Base-by-base conservation (phyloP, 2,797 vertebrate species). In the Hyperoplus immaculatus region DNA sequence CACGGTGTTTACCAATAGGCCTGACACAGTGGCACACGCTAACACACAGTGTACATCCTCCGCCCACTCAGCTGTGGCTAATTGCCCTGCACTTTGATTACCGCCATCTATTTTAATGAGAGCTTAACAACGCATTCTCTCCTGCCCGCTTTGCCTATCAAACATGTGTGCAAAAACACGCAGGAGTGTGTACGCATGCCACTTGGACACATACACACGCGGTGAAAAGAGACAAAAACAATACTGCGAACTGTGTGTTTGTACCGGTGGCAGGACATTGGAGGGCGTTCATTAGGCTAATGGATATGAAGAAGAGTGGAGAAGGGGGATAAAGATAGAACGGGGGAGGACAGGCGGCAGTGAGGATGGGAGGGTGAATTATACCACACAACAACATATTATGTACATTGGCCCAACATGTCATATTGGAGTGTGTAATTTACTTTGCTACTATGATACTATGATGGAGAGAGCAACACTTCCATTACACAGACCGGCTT, bases 51-150 rank as follows among this genome's bases (percentile, higher is more conserved):
- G 63, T 73, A 80, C 82, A 81, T 82, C 85, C 85, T 82, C 80
- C 77, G 16, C 90, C 90, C 78, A 86, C 88, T 90, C 91, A 93
- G 88, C 88, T 84, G 7, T 67, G 81, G 89, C 86, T 96, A 95
- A 95, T 95, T 94, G 93, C 93, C 87, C 86, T 83, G 80, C 91
- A 91, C 91, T 94, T 93, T 95, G 93, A 96, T 95, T 95, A 95
- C 88, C 16, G 65, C 88, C 93, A 94, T 94, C 88, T 94, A 91
- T 94, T 95, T 95, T 95, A 95, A 96, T 95, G 94, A 95, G 94
- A 87, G 88, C 89, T 85, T 82, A 87, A 84, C 78, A 78, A 78
- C 49, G 36, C 72, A 18, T 68, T 86, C 88, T 83, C 78, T 78
- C 60, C 82, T 75, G 77, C 78, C 75, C 55, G 16, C 84, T 84